Conservation (phyloP, 2,888 invertebrate species). For the Bombyx huttoni region DNA sequence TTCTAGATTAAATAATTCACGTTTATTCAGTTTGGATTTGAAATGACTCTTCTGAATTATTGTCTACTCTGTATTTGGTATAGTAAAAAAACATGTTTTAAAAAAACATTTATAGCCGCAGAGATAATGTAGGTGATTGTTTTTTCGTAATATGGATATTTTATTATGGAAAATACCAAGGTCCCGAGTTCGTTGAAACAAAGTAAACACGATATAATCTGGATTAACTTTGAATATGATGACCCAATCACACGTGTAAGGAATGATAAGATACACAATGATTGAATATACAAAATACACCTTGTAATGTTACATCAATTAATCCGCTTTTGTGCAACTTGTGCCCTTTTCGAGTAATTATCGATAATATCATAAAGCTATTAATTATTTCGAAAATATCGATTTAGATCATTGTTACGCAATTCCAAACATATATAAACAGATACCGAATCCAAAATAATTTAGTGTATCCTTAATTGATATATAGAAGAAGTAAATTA, state of each 20-base stretch:
- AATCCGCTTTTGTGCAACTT: constrained; percentile 7
- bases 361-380: not conserved
- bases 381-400: not conserved
- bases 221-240: constrained; percentile 20
- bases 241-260: constrained; percentile 14
- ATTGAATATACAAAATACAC: constrained; percentile 9
- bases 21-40: not conserved
- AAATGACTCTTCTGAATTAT: not conserved
- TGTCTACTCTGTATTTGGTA: not conserved
- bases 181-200: constrained; percentile 7
- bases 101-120: too few relatives aligned
- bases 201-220: constrained; percentile 14
- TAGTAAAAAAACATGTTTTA: too few relatives aligned
- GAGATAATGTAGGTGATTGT: too few relatives aligned
- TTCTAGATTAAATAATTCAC: not conserved
- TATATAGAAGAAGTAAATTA: not conserved
- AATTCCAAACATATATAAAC: not conserved
- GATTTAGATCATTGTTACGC: not conserved
- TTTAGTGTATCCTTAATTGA: not conserved
- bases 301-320: constrained; percentile 6
- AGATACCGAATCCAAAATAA: not conserved
- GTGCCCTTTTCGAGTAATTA: not conserved
- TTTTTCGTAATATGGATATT: not conserved
- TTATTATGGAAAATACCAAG: constrained; percentile 13
- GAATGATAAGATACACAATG: constrained; percentile 13